These are phyloP conservation scores for Drosophila eohydei DNA, from an alignment of 2,888 invertebrate species.

Conservation along the genomic window DNA sequence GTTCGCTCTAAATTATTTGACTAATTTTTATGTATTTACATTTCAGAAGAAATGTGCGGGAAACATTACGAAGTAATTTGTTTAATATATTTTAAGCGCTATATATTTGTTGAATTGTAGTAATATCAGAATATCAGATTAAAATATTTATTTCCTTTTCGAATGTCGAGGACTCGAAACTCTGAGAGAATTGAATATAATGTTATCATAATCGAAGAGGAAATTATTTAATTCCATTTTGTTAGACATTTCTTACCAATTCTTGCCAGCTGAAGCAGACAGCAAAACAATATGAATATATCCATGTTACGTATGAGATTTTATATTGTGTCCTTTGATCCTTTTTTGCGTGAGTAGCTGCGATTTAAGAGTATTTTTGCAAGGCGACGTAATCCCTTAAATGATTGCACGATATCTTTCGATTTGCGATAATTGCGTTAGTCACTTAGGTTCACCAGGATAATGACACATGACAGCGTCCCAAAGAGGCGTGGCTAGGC, in stretches of 20 bases:
- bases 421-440: constrained; percentile 35
- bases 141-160: too few relatives aligned
- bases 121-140: too few relatives aligned
- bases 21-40: too few relatives aligned
- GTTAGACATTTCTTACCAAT: constrained; percentile 63
- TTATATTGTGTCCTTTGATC: constrained; percentile 18
- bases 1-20: too few relatives aligned
- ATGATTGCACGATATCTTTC: constrained; percentile 34
- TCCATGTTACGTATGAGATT: constrained; percentile 62
- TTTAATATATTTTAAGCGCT: too few relatives aligned
- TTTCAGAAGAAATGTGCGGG: too few relatives aligned
- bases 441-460: constrained; percentile 49
- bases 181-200: too few relatives aligned
- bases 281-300: constrained; percentile 70
- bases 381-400: constrained; percentile 51
- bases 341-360: constrained; percentile 9
- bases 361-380: not conserved
- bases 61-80: too few relatives aligned
- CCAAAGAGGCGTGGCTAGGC: constrained; percentile 27
- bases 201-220: too few relatives aligned
- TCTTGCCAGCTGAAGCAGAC: constrained; percentile 62
- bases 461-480: constrained; percentile 56
- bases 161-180: too few relatives aligned
- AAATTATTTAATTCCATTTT: too few relatives aligned
- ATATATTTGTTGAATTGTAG: too few relatives aligned